phyloP scores from a whole-genome alignment of 2,113 vertebrate genomes.

The zebrafish (Danio rerio) region GRCz12tu NC_133192.1:8909001-8909500 shows the following conservation, averaged over 20 bases:
- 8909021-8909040: not conserved
- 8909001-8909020: not conserved
- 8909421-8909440: constrained; percentile 76
- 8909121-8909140: not conserved
- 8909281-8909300: constrained; percentile 74
- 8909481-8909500: constrained; percentile 68
- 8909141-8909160: not conserved
- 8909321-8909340: constrained; percentile 61
- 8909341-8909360: not conserved
- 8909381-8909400: constrained; percentile 37
- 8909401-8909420: constrained; percentile 42
- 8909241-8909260: constrained; percentile 79
- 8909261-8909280: constrained; percentile 86
- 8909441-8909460: constrained; percentile 78
- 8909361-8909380: not conserved
- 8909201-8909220: constrained; percentile 36
- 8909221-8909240: constrained; percentile 69
- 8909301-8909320: constrained; percentile 66
- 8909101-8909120: not conserved
- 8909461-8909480: constrained; percentile 56
- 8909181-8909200: not conserved
- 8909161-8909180: constrained; percentile 18
- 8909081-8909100: not conserved
- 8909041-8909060: not conserved
- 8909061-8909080: not conserved